These are phyloP conservation scores for Myrmecophaga tridactyla DNA, from an alignment of 2,113 vertebrate genomes.

Conservation along the genomic window DNA sequence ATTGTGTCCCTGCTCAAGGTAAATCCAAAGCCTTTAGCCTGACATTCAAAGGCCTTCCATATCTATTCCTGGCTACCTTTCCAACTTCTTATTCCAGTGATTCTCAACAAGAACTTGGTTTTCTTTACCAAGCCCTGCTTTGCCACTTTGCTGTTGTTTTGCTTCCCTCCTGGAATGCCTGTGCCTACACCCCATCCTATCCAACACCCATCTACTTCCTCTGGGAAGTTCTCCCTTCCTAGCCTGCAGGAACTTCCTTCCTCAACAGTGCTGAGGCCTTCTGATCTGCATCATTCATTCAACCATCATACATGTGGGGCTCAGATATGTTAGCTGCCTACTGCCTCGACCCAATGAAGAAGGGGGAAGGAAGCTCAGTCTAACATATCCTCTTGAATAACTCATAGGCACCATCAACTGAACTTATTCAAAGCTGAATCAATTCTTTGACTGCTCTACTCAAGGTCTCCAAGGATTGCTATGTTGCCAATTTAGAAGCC, in stretches of 20 bases:
- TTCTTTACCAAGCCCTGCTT: background rate
- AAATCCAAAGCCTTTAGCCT: background rate
- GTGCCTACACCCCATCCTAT: background rate
- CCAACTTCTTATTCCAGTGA: background rate
- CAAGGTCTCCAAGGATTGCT: background rate
- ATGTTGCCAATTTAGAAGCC: background rate
- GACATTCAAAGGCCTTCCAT: background rate
- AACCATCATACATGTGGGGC: background rate
- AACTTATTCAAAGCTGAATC: background rate
- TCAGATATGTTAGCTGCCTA: background rate
- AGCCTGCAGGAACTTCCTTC: background rate
- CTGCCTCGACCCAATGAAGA: background rate
- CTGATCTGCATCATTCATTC: background rate
- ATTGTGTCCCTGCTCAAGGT: background rate
- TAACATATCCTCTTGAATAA: background rate
- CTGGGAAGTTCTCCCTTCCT: background rate
- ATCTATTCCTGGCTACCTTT: background rate
- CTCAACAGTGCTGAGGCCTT: background rate
- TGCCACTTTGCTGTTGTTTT: background rate
- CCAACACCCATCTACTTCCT: background rate
- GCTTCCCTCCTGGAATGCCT: background rate
- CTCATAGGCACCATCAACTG: background rate
- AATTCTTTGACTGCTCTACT: background rate
- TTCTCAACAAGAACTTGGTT: background rate
- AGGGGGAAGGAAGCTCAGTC: background rate